phyloP scores from a whole-genome alignment of 2,113 vertebrate species.

The Rhipidura dahli region DNA sequence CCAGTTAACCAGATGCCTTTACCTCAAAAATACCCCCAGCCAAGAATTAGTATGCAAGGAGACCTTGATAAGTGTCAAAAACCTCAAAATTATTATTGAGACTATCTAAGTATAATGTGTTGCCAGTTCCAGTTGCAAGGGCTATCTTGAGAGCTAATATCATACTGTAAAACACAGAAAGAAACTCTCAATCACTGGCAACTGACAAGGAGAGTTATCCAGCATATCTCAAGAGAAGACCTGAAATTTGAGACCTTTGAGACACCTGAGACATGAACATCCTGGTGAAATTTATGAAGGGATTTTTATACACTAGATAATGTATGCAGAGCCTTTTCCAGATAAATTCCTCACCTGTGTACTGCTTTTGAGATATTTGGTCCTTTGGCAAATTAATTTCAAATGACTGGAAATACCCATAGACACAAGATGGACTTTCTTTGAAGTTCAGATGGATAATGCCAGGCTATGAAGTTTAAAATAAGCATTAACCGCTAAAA shows the following conservation, averaged over 20 bases:
- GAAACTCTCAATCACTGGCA: not conserved
- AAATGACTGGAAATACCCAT: not conserved
- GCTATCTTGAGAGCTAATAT: not conserved
- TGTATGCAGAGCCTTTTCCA: not conserved
- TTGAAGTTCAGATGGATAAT: not conserved
- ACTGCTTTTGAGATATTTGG: not conserved
- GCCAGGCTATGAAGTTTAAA: not conserved
- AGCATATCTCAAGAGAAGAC: not conserved
- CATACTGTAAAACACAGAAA: not conserved
- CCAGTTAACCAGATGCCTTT: not conserved
- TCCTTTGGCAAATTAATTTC: not conserved
- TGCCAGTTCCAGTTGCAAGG: not conserved
- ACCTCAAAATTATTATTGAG: not conserved
- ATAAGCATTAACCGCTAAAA: not conserved
- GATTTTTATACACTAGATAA: not conserved
- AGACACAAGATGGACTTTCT: not conserved
- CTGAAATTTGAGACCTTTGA: not conserved
- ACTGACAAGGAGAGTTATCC: not conserved
- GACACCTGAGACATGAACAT: not conserved
- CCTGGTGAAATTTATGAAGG: not conserved
- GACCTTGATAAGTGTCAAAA: not conserved
- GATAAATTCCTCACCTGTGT: not conserved
- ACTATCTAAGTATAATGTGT: not conserved
- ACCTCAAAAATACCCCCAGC: not conserved
- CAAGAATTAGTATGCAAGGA: not conserved